A percentile compares a stretch with the other conserved stretches of the same genome.
These are phyloP conservation scores for Stratiomys singularior DNA, from an alignment of 2,888 invertebrate genomes.

Conservation along the genomic window DNA sequence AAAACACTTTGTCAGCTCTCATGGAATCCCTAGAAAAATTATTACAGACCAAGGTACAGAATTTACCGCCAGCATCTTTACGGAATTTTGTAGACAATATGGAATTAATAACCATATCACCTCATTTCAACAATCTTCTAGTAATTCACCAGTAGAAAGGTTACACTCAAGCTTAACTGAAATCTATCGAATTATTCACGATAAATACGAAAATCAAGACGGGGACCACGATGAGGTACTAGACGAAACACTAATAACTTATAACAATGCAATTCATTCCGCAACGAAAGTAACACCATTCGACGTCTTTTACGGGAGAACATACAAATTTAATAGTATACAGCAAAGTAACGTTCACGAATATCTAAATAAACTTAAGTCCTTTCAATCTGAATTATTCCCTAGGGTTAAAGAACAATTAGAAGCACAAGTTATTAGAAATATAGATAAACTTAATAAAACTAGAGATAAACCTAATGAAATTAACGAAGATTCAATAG, in stretches of 20 bases:
- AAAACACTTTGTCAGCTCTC: constrained; percentile 13
- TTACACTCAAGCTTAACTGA: constrained; percentile 50
- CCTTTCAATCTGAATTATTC: constrained; percentile 18
- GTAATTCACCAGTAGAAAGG: constrained; percentile 51
- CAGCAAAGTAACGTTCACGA: constrained; percentile 19
- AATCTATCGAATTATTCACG: constrained; percentile 51
- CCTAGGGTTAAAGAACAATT: background rate
- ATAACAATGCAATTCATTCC: constrained; percentile 33
- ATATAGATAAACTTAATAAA: background rate
- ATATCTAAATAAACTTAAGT: constrained; percentile 32
- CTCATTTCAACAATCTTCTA: constrained; percentile 50
- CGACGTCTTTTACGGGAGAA: constrained; percentile 19
- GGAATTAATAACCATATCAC: constrained; percentile 48
- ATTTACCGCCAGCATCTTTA: constrained; percentile 50
- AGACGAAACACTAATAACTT: constrained; percentile 22
- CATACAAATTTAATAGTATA: constrained; percentile 16
- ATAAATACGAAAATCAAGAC: constrained; percentile 5
- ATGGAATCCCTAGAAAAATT: background rate
- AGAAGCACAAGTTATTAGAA: background rate
- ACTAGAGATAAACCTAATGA: no score
- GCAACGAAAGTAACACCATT: constrained; percentile 11
- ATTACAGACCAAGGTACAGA: constrained; percentile 47
- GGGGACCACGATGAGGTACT: constrained; percentile 4
- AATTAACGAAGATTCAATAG: no score
- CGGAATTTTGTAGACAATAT: constrained; percentile 49